Evolutionary conservation across 1,140 invertebrate genomes (phyloP).

Genomic region (Calliopsis andreniformis): DNA sequence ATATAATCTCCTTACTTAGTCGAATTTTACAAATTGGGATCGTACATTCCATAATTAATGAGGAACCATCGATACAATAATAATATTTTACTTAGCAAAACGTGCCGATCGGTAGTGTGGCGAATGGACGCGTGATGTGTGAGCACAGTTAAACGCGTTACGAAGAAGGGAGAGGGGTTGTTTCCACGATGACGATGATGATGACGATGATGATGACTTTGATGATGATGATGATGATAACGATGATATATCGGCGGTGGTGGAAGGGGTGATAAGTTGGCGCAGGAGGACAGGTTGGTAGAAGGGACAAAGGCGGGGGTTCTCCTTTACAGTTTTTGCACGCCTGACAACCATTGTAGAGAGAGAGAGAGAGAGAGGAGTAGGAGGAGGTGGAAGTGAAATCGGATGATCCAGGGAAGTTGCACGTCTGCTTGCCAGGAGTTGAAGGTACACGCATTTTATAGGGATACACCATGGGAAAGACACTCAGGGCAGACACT

Average conservation of each 20-base stretch:
- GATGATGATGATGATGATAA: conserved; percentile 35
- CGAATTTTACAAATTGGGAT: conserved; percentile 76
- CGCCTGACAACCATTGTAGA: not conserved
- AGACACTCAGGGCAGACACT: conserved; percentile 79
- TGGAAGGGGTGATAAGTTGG: conserved; percentile 49
- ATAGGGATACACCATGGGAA: conserved; percentile 73
- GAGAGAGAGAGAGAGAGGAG: not conserved
- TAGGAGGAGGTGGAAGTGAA: not conserved
- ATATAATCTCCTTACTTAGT: conserved; percentile 69
- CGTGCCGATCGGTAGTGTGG: conserved; percentile 76
- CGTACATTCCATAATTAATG: conserved; percentile 76
- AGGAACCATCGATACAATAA: conserved; percentile 80
- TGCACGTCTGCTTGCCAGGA: conserved; percentile 59
- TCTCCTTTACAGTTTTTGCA: not conserved
- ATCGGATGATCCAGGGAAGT: conserved; percentile 39
- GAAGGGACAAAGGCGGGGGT: conserved; percentile 46
- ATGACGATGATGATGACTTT: not conserved
- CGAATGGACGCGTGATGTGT: conserved; percentile 71
- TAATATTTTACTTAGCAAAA: conserved; percentile 76
- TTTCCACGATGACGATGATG: conserved; percentile 8
- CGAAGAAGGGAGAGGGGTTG: conserved; percentile 39
- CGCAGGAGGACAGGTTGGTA: conserved; percentile 46
- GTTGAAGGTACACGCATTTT: conserved; percentile 67
- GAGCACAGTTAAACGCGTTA: conserved; percentile 72
- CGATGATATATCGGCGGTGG: conserved; percentile 42